Evolutionary conservation across 2,797 vertebrate genomes (phyloP).

Genomic region (Hapalemur alaotrensis): DNA sequence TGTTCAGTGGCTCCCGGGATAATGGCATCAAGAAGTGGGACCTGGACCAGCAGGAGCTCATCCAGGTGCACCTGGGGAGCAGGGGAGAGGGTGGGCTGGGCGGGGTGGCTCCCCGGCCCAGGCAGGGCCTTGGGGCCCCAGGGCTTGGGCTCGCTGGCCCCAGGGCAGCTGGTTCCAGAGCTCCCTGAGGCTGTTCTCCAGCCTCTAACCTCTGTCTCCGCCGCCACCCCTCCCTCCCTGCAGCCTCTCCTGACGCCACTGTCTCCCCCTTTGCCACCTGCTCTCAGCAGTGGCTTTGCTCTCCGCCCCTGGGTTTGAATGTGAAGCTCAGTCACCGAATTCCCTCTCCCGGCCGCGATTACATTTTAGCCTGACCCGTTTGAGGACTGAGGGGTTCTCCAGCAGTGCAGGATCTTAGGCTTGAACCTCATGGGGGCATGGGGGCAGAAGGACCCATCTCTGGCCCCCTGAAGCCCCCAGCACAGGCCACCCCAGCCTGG

Average conservation of each 20-base stretch:
- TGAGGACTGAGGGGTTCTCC: neutral
- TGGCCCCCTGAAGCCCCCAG: neutral
- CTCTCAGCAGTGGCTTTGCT: neutral
- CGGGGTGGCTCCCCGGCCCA: rapidly evolving
- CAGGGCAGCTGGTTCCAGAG: neutral
- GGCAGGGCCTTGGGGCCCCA: neutral
- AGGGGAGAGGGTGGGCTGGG: rapidly evolving
- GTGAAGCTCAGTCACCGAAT: rapidly evolving
- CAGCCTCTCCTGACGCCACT: neutral
- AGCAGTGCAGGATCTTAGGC: neutral
- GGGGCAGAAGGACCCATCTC: neutral
- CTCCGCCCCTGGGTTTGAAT: neutral
- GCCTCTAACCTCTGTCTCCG: neutral
- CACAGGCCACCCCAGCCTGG: neutral
- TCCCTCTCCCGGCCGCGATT: neutral
- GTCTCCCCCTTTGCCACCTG: conserved; percentile 76
- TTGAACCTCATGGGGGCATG: neutral
- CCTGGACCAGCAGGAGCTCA: conserved; percentile 95
- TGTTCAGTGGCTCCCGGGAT: conserved; percentile 97
- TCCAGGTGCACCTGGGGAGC: conserved; percentile 87
- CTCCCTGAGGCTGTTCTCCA: neutral
- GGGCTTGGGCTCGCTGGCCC: neutral
- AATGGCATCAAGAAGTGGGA: conserved; percentile 99
- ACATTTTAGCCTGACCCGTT: neutral
- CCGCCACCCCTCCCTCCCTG: rapidly evolving